Conservation (phyloP, 2,797 vertebrate species). For the Squalus acanthias region DNA sequence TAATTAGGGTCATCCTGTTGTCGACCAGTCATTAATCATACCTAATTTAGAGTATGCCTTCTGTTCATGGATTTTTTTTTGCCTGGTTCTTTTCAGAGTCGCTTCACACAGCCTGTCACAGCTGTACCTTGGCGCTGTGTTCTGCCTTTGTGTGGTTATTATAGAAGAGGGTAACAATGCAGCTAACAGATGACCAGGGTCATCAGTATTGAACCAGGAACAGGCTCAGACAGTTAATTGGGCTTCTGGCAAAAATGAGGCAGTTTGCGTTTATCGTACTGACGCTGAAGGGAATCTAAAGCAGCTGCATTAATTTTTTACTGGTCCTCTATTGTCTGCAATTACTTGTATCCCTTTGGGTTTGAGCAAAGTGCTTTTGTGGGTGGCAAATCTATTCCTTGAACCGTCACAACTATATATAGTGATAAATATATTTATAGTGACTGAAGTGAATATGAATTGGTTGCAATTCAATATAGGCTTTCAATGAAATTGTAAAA, state of each 20-base stretch:
- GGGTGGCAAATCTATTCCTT: background rate
- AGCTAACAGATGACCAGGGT: constrained; percentile 46
- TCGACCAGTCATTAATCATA: constrained; percentile 71
- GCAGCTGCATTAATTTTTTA: constrained; percentile 3
- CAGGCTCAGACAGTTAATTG: constrained; percentile 8
- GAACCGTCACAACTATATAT: background rate
- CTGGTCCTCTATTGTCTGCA: background rate
- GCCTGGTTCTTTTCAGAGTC: constrained; percentile 51
- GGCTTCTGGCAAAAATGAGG: background rate
- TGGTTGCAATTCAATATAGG: background rate
- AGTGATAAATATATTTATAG: too few relatives aligned
- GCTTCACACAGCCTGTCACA: constrained; percentile 50
- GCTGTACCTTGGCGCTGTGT: constrained; percentile 47
- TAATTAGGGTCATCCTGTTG: constrained; percentile 75
- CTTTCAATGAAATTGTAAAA: background rate
- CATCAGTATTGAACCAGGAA: constrained; percentile 37
- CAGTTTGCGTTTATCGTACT: background rate
- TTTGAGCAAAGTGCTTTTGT: background rate
- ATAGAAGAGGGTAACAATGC: constrained; percentile 41
- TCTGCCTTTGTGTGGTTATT: constrained; percentile 47
- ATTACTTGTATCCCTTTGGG: background rate
- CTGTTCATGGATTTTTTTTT: constrained; percentile 45
- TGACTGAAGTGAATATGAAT: background rate
- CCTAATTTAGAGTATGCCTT: constrained; percentile 60
- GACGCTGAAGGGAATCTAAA: background rate